Conservation (phyloP, 2,113 vertebrate species). For the Fregetta grallaria region DNA sequence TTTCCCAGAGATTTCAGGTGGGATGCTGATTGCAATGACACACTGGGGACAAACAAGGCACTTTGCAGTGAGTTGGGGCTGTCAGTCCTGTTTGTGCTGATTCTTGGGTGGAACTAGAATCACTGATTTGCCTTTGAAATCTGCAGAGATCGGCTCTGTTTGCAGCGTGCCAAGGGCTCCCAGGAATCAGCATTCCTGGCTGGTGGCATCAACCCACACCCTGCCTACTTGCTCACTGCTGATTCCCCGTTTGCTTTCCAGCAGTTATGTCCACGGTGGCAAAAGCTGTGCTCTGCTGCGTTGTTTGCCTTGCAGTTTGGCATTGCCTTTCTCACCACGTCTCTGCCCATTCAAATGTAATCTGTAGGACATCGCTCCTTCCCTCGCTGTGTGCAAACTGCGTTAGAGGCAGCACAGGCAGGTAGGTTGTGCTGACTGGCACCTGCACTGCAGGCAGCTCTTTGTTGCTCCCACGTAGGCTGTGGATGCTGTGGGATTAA, state of each 20-base stretch:
- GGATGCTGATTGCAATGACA: neutral
- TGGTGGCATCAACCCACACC: neutral
- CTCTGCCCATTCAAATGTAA: neutral
- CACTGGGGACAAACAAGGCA: neutral
- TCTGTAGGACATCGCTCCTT: neutral
- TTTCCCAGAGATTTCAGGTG: neutral
- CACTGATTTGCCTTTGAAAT: neutral
- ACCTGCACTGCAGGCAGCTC: neutral
- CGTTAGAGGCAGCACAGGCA: fast-evolving
- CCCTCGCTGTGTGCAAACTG: fast-evolving
- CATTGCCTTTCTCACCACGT: neutral
- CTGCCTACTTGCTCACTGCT: neutral
- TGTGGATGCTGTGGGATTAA: fast-evolving
- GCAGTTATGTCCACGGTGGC: neutral
- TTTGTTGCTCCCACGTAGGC: neutral
- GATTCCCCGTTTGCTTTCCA: neutral
- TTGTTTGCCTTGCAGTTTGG: neutral
- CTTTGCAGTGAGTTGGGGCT: neutral
- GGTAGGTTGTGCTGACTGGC: neutral
- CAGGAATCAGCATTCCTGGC: neutral
- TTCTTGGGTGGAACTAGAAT: neutral
- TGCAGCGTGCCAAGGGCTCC: neutral
- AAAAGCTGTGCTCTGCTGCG: neutral
- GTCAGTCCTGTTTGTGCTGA: neutral
- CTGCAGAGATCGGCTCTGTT: neutral